Evolutionary conservation across 2,888 invertebrate species (phyloP).

Genomic region (Neoitamus cyanurus): DNA sequence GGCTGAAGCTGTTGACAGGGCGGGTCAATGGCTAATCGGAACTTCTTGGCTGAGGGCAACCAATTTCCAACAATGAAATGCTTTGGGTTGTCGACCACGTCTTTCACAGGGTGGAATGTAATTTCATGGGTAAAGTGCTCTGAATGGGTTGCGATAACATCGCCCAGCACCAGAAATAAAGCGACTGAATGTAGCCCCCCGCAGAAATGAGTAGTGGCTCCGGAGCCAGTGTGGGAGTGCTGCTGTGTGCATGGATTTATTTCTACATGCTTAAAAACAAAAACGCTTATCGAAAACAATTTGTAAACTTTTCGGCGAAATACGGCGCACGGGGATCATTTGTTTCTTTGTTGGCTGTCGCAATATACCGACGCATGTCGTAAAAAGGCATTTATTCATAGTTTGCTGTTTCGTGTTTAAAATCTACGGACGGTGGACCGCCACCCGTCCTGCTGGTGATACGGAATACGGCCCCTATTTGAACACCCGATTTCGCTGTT

Average conservation of each 20-base stretch:
- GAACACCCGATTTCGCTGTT: background rate
- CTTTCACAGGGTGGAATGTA: background rate
- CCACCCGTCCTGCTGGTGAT: too few relatives aligned
- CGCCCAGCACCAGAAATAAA: background rate
- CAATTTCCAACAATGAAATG: background rate
- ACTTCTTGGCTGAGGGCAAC: background rate
- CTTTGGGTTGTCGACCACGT: background rate
- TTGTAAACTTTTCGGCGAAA: background rate
- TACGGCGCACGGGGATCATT: background rate
- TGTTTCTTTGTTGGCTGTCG: background rate
- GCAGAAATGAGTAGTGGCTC: background rate
- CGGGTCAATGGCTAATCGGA: background rate
- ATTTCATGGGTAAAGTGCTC: slow-evolving; percentile 1
- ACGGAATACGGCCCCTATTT: too few relatives aligned
- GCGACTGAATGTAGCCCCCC: background rate
- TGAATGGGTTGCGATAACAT: background rate
- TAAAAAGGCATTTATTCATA: background rate
- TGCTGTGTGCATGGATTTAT: background rate
- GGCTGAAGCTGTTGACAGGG: background rate
- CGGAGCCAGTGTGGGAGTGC: background rate
- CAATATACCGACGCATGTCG: background rate
- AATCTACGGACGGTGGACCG: background rate
- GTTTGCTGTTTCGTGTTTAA: background rate
- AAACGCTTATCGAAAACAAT: background rate
- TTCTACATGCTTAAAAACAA: background rate